Evolutionary conservation across 1,140 invertebrate genomes (phyloP).

Genomic region (Hycleus cichorii): DNA sequence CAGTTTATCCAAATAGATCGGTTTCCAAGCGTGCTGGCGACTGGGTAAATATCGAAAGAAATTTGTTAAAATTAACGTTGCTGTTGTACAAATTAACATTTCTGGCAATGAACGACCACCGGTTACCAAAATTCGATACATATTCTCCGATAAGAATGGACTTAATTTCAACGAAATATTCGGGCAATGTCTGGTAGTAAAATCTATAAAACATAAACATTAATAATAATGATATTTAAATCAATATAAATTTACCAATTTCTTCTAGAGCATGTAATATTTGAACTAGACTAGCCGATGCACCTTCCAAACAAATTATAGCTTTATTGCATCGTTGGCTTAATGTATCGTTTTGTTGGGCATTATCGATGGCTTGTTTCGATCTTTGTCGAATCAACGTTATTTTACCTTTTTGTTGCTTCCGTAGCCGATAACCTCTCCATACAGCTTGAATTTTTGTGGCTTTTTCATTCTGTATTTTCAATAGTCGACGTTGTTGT

Average conservation of each 20-base stretch:
- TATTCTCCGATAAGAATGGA: slow-evolving; percentile 38
- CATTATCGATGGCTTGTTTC: slow-evolving; percentile 40
- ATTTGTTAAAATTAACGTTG: slow-evolving; percentile 47
- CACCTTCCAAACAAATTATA: slow-evolving; percentile 40
- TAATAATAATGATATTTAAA: not conserved
- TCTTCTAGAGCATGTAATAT: slow-evolving; percentile 44
- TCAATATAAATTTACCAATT: slow-evolving; percentile 31
- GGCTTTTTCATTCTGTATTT: slow-evolving; percentile 42
- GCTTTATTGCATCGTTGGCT: slow-evolving; percentile 38
- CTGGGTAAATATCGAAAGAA: slow-evolving; percentile 41
- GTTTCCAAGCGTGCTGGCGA: slow-evolving; percentile 20
- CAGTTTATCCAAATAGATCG: slow-evolving; percentile 39
- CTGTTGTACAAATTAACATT: slow-evolving; percentile 44
- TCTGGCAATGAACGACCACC: slow-evolving; percentile 49
- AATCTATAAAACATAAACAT: slow-evolving; percentile 41
- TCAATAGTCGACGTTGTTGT: slow-evolving; percentile 40
- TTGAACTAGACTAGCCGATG: slow-evolving; percentile 39
- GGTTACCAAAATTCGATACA: slow-evolving; percentile 43
- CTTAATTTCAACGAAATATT: slow-evolving; percentile 40
- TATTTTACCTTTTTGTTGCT: slow-evolving; percentile 35
- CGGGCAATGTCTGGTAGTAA: slow-evolving; percentile 46
- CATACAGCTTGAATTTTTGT: slow-evolving; percentile 57
- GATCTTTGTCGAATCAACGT: slow-evolving; percentile 43
- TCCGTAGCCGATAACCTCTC: slow-evolving; percentile 51
- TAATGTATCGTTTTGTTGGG: slow-evolving; percentile 43